Base-by-base conservation (phyloP, 2,888 invertebrate genomes). In the Drosophila vallismaia region DNA sequence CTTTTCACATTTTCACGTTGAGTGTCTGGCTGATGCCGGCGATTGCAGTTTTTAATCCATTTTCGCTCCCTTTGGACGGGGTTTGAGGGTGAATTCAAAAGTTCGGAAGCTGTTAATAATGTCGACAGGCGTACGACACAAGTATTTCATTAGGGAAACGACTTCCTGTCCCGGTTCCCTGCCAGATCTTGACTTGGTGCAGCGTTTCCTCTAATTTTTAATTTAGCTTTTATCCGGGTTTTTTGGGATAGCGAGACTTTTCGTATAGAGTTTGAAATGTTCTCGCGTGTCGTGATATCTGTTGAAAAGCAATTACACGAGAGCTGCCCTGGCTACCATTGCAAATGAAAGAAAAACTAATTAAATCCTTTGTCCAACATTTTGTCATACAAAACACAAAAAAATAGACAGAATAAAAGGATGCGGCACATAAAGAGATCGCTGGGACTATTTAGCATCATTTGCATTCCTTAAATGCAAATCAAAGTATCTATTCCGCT, bases 261-360 rank as follows among this genome's bases (percentile, higher is more conserved):
- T 14, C 9, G 40, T 7, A 4, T 14, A 42, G 58, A 40, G 67
- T 54, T 12, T 52, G 59, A 52, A 54, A 70, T 71, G 53, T 44
- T 66, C 66, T 48, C 57, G 66, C 64, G 64, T 64, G 52, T 64
- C 64, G 64, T 62, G 70, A 70, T 69, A 70, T 51, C 73, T 76
- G 78, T 74, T 74, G 53, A 38, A 84, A 85, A 80, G 84, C 82
- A 86, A 84, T 85, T 85, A 84, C 76, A 75, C 62, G 68, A 38
- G 51, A 45, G 59, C 59, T 59, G 3, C 62, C 71, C 8, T 8
- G 3, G 40, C 14, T 19, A 51, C 55, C 68, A 44, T 19, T n/a
- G 68, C 76, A 81, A 84, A 86, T 87, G 79, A 89, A 88, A 85
- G 88, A 83, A 89, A 88, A 89, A 89, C 89, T 89, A 89, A 89